Conservation (phyloP, 2,113 vertebrate genomes). For the Oplegnathus fasciatus region DNA sequence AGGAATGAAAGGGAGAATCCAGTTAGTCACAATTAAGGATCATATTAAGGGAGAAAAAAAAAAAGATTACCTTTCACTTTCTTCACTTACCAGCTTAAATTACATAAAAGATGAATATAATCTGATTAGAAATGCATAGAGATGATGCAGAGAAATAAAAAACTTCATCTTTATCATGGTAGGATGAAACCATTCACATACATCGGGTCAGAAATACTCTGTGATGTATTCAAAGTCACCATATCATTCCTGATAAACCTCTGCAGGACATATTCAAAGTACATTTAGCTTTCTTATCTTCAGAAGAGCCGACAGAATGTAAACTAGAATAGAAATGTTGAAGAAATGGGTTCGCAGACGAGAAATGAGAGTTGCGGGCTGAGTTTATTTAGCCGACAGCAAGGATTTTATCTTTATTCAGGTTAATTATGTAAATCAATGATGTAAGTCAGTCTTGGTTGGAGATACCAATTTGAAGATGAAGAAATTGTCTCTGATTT, state of each 20-base stretch:
- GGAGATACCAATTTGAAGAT: background rate
- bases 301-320: conserved; percentile 1
- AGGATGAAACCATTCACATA: conserved; percentile 21
- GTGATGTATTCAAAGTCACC: background rate
- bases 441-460: background rate
- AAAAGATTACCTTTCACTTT: conserved; percentile 33
- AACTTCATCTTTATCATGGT: background rate
- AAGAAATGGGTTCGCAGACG: background rate
- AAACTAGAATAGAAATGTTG: background rate
- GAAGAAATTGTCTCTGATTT: background rate
- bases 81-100: conserved; percentile 37
- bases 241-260: background rate
- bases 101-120: conserved; percentile 15
- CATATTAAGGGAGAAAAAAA: background rate
- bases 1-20: conserved; percentile 44
- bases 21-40: conserved; percentile 47
- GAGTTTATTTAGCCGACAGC: conserved; percentile 11
- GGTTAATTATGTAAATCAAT: background rate
- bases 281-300: background rate
- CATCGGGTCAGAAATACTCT: conserved; percentile 13
- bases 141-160: conserved; percentile 26
- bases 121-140: conserved; percentile 43
- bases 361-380: background rate
- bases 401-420: background rate
- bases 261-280: background rate